Base-by-base conservation (phyloP, 2,113 vertebrate genomes). In the Catagonus wagneri region DNA sequence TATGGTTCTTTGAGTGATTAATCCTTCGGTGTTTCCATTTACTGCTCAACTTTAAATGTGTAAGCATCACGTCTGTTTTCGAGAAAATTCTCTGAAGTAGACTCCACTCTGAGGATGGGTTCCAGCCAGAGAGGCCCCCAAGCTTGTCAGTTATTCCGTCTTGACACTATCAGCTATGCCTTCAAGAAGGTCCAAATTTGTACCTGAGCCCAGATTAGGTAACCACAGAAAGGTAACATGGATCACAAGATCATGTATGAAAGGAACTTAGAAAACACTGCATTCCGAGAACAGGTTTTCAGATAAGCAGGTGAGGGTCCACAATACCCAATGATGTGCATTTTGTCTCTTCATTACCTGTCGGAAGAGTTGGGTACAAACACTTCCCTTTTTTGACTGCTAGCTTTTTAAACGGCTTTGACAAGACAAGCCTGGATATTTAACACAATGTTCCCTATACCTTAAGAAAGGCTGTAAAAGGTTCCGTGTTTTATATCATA, bases 111-210 rank as follows among this genome's bases (percentile, higher is more conserved):
- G 52, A 23, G 29, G 22, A 0, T 74, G 36, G 34, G 22, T 36
- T 69, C n/a, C 14, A 68, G n/a, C 2, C 9, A 36, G 6, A 1
- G 0, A 32, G n/a, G 13, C 4, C 87, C 15, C 3, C 0, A 2
- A 52, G 32, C 2, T 25, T 27, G 17, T 32, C 1, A 27, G 2
- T 75, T n/a, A 61, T 12, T 79, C 25, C 20, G 7, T 79, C 63
- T 27, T 39, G 27, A 61, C 5, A 22, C 8, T 19, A 11, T 20
- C 9, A 71, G 29, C 6, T 34, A 7, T 12, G 8, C 4, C 23
- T 2, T 63, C 4, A 12, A 44, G 15, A 14, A 9, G 68, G 44
- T 17, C 36, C 65, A 69, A 12, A 13, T 60, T 34, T 44, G 4
- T 71, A 54, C 22, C 34, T 72, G 29, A 56, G 6, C 27, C 23